Evolutionary conservation across 2,797 vertebrate species (phyloP).

Genomic region (Etheostoma nigrum): DNA sequence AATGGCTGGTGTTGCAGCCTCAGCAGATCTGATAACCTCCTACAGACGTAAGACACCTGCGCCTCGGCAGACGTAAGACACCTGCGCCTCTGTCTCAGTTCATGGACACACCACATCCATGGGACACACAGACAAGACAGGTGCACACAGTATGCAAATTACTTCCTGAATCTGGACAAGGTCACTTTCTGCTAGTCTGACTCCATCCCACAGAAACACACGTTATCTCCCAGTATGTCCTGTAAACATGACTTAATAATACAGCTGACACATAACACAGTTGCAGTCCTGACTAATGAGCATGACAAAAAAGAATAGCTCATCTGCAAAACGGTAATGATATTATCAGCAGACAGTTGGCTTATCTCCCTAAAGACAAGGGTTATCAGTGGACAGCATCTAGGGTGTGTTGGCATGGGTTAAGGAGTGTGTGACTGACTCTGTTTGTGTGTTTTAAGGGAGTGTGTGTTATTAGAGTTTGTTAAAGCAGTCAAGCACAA

Average conservation of each 20-base stretch:
- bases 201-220: slow-evolving; percentile 4
- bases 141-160: slow-evolving; percentile 36
- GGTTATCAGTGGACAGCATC: no score
- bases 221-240: background rate
- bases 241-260: background rate
- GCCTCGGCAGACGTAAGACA: background rate
- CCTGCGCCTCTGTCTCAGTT: background rate
- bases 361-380: slow-evolving; percentile 27
- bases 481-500: background rate
- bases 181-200: background rate
- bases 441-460: slow-evolving; percentile 8
- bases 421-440: background rate
- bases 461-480: slow-evolving; percentile 7
- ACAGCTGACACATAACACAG: slow-evolving; percentile 6
- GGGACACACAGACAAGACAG: background rate
- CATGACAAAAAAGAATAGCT: background rate
- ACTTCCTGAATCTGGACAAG: background rate
- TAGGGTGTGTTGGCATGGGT: background rate
- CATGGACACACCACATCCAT: no score
- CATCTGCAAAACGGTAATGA: slow-evolving; percentile 35
- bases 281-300: background rate
- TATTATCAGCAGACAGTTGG: slow-evolving; percentile 34
- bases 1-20: background rate
- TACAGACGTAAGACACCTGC: background rate
- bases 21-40: slow-evolving; percentile 10